Evolutionary conservation across 1,140 invertebrate genomes (phyloP), one percentile per base, ranked within the genome.

Genomic region (Hypsibius dujardini): DNA sequence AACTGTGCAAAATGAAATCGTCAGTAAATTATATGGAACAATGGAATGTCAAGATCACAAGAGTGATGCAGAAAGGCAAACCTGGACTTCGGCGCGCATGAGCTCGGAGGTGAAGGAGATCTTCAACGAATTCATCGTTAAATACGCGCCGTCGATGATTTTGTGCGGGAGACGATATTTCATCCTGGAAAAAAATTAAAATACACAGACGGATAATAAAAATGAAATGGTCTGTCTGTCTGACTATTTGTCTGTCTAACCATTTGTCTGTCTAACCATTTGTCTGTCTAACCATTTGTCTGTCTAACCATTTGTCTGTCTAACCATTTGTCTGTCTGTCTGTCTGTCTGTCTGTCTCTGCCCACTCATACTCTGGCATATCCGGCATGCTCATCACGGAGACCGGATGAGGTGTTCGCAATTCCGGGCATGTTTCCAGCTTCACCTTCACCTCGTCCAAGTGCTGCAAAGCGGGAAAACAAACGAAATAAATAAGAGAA

Each of bases 81-180:
- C 62, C 62, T 67, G 7, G 7, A 67, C 42, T 7, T 67, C 62
- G 7, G 62, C 62, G 12, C 3, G 3, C 62, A 67, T 67, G 12
- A 67, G 42, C 62, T 67, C 12, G 12, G 62, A 14, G 7, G 3
- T 42, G 62, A 67, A 67, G 7, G 7, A 42, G 62, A 67, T 67
- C 12, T 42, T 12, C 62, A 67, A 3, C 3, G 7, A 3, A 42
- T 67, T 67, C 62, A 67, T 67, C 7, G 7, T 67, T 3, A 67
- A 14, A 42, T 14, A 14, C 12, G 42, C 42, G 62, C 62, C 62
- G 42, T 67, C 62, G 7, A 7, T 3, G 42, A 67, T 67, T 42
- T 67, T 67, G 7, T 67, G 62, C 62, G 62, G 62, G 3, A 67
- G 62, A 3, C 62, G 62, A 42, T 67, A 67, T 42, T 67, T 67